Conservation (phyloP, 1,140 invertebrate genomes). For the Doryteuthis pealeii region DNA sequence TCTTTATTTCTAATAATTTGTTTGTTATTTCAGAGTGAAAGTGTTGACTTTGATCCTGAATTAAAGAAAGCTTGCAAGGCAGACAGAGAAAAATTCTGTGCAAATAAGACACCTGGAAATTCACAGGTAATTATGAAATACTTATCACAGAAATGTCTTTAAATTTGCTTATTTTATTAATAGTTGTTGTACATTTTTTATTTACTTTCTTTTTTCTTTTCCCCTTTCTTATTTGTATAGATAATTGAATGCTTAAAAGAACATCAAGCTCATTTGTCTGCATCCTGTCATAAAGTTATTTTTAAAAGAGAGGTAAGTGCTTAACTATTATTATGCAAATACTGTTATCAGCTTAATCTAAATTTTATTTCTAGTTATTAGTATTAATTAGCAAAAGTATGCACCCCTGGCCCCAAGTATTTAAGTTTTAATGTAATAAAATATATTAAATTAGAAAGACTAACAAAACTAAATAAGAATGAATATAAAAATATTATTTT, state of each 20-base stretch:
- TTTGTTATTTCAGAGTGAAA: conserved; percentile 76
- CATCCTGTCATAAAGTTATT: conserved; percentile 75
- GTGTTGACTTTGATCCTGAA: conserved; percentile 90
- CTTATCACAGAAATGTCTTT: not conserved
- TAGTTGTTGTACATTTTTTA: not conserved
- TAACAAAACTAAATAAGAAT: too few relatives aligned
- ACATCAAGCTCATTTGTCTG: conserved; percentile 70
- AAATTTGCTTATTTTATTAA: not conserved
- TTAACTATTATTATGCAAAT: too few relatives aligned
- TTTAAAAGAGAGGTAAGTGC: conserved; percentile 67
- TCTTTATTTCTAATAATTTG: too few relatives aligned
- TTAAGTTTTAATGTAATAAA: too few relatives aligned
- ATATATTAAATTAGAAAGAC: too few relatives aligned
- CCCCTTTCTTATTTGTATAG: conserved; percentile 60
- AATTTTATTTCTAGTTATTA: too few relatives aligned
- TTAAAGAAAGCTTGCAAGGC: conserved; percentile 79
- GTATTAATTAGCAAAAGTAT: too few relatives aligned
- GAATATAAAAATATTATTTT: too few relatives aligned
- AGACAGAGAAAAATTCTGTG: conserved; percentile 79
- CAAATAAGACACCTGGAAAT: conserved; percentile 73
- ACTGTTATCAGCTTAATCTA: too few relatives aligned
- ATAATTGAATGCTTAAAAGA: conserved; percentile 84
- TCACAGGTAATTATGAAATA: conserved; percentile 67
- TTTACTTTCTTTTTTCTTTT: conserved; percentile 32
- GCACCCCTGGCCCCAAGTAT: too few relatives aligned